Evolutionary conservation across 2,113 vertebrate species (phyloP).

Genomic region (Phyllostomus discolor): DNA sequence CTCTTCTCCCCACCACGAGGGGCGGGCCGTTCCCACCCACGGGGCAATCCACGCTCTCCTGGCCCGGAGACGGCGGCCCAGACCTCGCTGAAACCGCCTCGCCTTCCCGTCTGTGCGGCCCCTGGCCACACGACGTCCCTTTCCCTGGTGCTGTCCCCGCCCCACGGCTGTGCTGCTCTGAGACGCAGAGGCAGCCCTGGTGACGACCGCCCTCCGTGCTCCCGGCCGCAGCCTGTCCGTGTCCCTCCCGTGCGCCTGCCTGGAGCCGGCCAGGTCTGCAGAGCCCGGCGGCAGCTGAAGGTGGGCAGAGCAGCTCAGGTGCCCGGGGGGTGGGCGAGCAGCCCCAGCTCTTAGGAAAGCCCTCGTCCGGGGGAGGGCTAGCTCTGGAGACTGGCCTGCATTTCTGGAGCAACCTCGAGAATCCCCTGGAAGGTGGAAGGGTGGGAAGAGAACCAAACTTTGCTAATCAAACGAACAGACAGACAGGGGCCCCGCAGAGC

Average conservation of each 20-base stretch:
- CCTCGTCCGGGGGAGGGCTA: neutral
- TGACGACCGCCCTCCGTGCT: fast-evolving
- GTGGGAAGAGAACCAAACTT: neutral
- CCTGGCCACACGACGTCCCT: too few relatives aligned
- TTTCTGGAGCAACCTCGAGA: fast-evolving
- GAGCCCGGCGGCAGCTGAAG: fast-evolving
- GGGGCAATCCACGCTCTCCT: fast-evolving
- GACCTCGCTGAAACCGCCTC: neutral
- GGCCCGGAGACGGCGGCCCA: neutral
- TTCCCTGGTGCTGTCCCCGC: too few relatives aligned
- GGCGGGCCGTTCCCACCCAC: fast-evolving
- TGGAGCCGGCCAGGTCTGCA: fast-evolving
- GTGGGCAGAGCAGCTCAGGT: fast-evolving
- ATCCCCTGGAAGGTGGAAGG: neutral
- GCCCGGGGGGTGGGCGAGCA: fast-evolving
- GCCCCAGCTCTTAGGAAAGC: neutral
- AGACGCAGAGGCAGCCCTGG: too few relatives aligned
- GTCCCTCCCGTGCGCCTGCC: fast-evolving
- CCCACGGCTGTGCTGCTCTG: neutral
- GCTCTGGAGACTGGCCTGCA: neutral
- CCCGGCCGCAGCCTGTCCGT: fast-evolving
- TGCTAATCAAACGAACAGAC: neutral
- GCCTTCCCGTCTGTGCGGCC: neutral
- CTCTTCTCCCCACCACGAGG: too few relatives aligned
- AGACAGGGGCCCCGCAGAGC: neutral